Percentiles rank a stretch among this genome's conserved stretches.
Conservation (phyloP, 2,888 invertebrate genomes). For the Metopia argyrocephala region DNA sequence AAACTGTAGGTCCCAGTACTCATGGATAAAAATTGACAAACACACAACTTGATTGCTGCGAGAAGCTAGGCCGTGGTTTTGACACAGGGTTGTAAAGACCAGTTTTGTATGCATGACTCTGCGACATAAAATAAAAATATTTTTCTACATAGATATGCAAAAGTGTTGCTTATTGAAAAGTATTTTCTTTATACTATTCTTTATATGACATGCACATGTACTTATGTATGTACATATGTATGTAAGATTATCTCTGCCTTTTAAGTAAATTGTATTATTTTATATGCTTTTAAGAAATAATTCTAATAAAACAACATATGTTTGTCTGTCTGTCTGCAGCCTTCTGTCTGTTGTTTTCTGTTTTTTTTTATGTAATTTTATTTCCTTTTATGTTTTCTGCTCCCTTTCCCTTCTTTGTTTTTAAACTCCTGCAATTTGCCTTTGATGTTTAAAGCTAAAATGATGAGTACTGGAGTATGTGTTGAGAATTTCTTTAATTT, state of each 20-base stretch:
- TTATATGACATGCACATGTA: not conserved
- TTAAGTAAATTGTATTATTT: slow-evolving; percentile 49
- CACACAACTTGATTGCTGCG: too few species aligned
- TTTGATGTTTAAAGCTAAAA: slow-evolving; percentile 45
- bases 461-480: slow-evolving; percentile 33
- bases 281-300: slow-evolving; percentile 1
- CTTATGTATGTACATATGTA: not conserved
- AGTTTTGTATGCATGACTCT: too few species aligned
- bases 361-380: not conserved
- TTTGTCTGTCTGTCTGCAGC: not conserved
- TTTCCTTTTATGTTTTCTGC: not conserved
- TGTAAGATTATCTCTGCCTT: too few species aligned
- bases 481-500: slow-evolving; percentile 15
- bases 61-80: too few species aligned
- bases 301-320: too few species aligned
- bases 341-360: not conserved
- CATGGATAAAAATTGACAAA: too few species aligned
- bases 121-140: too few species aligned
- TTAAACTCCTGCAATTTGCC: slow-evolving; percentile 10
- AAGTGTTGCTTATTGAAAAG: too few species aligned
- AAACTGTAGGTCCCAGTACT: too few species aligned
- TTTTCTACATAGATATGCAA: too few species aligned
- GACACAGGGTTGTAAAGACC: too few species aligned
- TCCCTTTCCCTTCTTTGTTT: not conserved
- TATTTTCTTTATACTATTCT: too few species aligned